Base-by-base conservation (phyloP, 2,888 invertebrate species). In the Beris chalybata region DNA sequence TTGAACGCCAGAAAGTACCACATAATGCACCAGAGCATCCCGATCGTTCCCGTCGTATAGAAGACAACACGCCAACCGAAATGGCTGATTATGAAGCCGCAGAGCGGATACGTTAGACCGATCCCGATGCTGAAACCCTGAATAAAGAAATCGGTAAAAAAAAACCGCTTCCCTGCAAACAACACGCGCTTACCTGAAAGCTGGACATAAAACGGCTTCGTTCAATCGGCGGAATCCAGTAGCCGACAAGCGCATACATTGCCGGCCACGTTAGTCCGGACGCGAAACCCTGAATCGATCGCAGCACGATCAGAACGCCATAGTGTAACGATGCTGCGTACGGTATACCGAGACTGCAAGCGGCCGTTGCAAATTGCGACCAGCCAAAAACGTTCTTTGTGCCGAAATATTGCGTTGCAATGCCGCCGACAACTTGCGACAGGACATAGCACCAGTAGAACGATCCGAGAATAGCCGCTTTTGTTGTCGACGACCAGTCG, bases 401-500 rank as follows among this genome's bases (percentile, higher is more conserved):
- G 64, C 89, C 89, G 73, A 89, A 84, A 74, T 85, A 83, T 77
- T 89, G 89, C 2, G 89, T 89, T 31, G 89, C 85, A 70, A 88
- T 81, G 31, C 89, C 89, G 12, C 89, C 89, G 30, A 87, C 86
- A 50, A 82, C 81, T 80, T 89, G 89, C 0, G 88, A 88, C 12
- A 89, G 78, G 67, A 89, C 88, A 77, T 89, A 89, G 71, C 88
- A 88, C 89, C 89, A 89, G 77, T 88, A 89, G 77, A 89, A 89
- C 2, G 88, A 88, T 56, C 88, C 83, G 48, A 88, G 76, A 65
- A 89, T 87, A 65, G 85, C 82, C 11, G 87, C 86, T 75, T 88
- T 88, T n/a, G 85, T 83, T 32, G 83, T 77, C 32, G 85, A 81
- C 68, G 85, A 85, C 89, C 89, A 89, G 67, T 86, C 82, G 72